Evolutionary conservation across 2,888 invertebrate species (phyloP).

Genomic region (Spatulosminthurus flaviceps): DNA sequence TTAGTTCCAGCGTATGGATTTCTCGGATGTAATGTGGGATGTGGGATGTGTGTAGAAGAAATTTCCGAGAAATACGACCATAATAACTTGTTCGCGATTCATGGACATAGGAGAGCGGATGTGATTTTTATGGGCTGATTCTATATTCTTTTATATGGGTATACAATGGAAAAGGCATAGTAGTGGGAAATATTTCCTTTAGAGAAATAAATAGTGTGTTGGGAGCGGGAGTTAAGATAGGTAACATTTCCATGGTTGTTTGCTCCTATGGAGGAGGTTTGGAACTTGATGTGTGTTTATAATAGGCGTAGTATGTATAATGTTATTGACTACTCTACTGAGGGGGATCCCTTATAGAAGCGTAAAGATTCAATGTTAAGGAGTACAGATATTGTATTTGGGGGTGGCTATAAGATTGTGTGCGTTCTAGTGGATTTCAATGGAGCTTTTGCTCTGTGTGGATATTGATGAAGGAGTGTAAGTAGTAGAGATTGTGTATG

Average conservation of each 20-base stretch:
- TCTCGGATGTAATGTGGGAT: neutral
- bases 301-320: neutral
- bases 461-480: neutral
- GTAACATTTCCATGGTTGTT: neutral
- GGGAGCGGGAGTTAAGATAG: no score
- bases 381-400: constrained; percentile 25
- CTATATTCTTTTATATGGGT: neutral
- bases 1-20: neutral
- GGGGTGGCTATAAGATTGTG: neutral
- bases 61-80: neutral
- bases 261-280: neutral
- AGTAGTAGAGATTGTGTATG: no score
- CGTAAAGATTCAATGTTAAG: neutral
- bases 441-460: constrained; percentile 47
- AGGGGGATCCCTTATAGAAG: neutral
- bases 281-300: no score
- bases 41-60: neutral
- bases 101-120: constrained; percentile 1
- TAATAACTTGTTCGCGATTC: neutral
- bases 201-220: neutral
- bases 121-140: constrained; percentile 11
- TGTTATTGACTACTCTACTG: neutral
- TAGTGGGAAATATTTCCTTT: neutral
- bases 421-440: constrained; percentile 40
- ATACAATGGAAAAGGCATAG: no score